phyloP scores from a whole-genome alignment of 1,140 invertebrate genomes.

The Zaprionus ghesquierei region DNA sequence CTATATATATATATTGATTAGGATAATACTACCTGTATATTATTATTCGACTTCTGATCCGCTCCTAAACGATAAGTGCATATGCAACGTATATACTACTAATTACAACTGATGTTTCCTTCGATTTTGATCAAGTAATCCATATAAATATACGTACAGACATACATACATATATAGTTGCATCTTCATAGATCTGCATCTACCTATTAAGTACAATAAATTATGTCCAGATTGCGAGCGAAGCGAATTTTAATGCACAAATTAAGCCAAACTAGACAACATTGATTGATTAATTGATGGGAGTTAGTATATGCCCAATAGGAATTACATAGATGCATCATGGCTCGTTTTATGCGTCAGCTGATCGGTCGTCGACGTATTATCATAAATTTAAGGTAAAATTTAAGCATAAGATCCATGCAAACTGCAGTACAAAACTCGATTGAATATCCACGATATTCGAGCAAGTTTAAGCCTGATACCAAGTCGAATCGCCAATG shows the following conservation, averaged over 20 bases:
- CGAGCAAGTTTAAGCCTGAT: neutral
- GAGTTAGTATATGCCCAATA: neutral
- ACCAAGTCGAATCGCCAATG: neutral
- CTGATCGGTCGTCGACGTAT: too few relatives aligned
- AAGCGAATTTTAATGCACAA: constrained; percentile 16
- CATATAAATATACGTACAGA: constrained; percentile 14
- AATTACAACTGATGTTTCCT: constrained; percentile 53
- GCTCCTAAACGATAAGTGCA: constrained; percentile 1
- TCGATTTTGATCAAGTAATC: constrained; percentile 45
- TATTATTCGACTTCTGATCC: constrained; percentile 1
- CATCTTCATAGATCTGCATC: constrained; percentile 26
- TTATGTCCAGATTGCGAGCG: constrained; percentile 25
- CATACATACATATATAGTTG: constrained; percentile 7
- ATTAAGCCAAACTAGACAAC: constrained; percentile 4
- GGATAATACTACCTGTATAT: constrained; percentile 12
- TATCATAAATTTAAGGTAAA: constrained; percentile 39
- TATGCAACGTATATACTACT: constrained; percentile 18
- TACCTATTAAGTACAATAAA: constrained; percentile 73
- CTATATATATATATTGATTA: constrained; percentile 8
- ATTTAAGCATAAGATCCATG: constrained; percentile 45
- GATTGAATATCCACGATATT: constrained; percentile 13
- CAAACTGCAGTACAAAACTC: constrained; percentile 74
- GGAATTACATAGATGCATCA: constrained; percentile 8
- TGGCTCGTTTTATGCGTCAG: neutral
- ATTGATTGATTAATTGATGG: neutral